These are phyloP conservation scores for Saccostrea glomerata DNA, from an alignment of 1,140 invertebrate genomes.

Conservation along the genomic window DNA sequence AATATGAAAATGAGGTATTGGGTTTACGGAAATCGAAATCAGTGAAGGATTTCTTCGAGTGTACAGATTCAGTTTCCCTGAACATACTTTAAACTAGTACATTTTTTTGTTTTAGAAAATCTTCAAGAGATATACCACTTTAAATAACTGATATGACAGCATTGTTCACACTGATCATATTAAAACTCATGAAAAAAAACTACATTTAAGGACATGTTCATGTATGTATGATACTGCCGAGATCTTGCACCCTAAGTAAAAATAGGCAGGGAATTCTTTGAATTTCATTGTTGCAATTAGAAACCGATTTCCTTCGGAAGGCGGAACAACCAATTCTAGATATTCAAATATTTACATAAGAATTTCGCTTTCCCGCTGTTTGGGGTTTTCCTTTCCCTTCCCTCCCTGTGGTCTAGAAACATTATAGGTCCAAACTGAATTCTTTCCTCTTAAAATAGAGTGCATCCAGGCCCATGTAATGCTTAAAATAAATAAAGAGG, in stretches of 20 bases:
- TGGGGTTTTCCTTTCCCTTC: not conserved
- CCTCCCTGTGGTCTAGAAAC: not conserved
- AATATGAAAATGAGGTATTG: no score
- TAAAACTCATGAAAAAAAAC: no score
- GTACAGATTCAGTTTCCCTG: no score
- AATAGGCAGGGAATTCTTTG: not conserved
- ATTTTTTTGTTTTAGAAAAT: no score
- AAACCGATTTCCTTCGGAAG: not conserved
- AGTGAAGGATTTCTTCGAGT: no score
- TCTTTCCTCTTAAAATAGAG: not conserved
- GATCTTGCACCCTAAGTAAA: not conserved
- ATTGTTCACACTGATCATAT: no score
- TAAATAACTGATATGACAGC: no score
- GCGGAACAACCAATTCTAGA: not conserved
- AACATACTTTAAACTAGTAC: no score
- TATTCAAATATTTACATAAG: slow-evolving; percentile 4
- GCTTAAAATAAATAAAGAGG: slow-evolving; percentile 25
- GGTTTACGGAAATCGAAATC: no score
- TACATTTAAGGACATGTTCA: no score
- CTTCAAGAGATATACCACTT: no score
- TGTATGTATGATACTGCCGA: not conserved
- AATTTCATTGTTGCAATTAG: not conserved
- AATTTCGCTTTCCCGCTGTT: not conserved
- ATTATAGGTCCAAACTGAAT: not conserved
- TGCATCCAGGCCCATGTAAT: not conserved